Base-by-base conservation (phyloP, 2,888 invertebrate genomes). In the Patella caerulea region DNA sequence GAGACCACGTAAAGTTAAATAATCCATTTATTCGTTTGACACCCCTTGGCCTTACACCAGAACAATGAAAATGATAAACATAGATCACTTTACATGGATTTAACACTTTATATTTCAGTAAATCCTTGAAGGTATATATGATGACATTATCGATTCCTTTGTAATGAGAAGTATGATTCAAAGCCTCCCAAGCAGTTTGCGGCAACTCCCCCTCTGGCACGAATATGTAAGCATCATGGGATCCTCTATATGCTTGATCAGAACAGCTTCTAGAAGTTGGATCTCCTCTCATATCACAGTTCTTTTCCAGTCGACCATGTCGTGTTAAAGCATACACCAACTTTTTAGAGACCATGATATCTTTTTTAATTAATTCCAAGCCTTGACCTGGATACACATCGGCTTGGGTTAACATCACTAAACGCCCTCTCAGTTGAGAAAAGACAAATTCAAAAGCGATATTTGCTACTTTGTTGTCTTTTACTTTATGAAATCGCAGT, bases 51-150 rank as follows among this genome's bases (percentile, higher is more conserved):
- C 77, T 56, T 24, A 77, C 29, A 3, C 17, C 29, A n/a, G 73
- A 53, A 69, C 77, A 77, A n/a, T 77, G 77, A 17, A 73, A 14
- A 69, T 77, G 77, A 24, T 73, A 77, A 11, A 77, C 52, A 53
- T 72, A 29, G 24, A 77, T 56, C 9, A 77, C 73, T 72, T 77
- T 77, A 69, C 77, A 77, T n/a, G 77, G 77, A 73, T 77, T 77
- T 55, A 77, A 73, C 2, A 77, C 77, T n/a, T n/a, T 24, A 34
- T 73, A 77, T 17, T 65, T 15, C 17, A 77, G 65, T 15, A 71
- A 52, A 70, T 69, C 53, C 24, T 73, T 29, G 53, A 77, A 77
- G 45, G 73, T 24, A 72, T 69, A 77, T 9, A 54, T 34, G 24
- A 73, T 77, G 14, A 77, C 52, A n/a, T 72, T 59, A 45, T 77